phyloP scores from a whole-genome alignment of 2,888 invertebrate species.

The Choreutis nemorana region DNA sequence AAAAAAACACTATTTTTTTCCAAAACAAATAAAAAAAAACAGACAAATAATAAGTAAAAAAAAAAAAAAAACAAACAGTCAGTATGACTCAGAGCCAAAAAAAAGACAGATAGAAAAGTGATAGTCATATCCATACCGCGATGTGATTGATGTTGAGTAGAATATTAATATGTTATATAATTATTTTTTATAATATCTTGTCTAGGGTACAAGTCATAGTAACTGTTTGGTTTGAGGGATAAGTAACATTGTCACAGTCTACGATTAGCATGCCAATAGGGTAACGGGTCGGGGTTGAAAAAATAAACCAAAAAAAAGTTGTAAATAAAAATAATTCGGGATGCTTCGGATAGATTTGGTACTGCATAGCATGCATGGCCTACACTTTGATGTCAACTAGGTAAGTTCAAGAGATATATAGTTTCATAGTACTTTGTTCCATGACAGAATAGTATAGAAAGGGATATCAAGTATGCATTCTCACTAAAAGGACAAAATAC shows the following conservation, averaged over 20 bases:
- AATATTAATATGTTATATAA: slow-evolving; percentile 14
- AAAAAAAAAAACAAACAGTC: slow-evolving; percentile 61
- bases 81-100: slow-evolving; percentile 61
- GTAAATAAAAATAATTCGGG: slow-evolving; percentile 17
- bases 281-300: slow-evolving; percentile 24
- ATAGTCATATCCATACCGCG: slow-evolving; percentile 59
- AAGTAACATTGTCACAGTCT: slow-evolving; percentile 62
- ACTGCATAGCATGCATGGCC: slow-evolving; percentile 46
- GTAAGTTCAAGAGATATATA: no score
- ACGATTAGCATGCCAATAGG: slow-evolving; percentile 56
- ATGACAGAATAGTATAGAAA: slow-evolving; percentile 30
- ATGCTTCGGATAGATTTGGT: slow-evolving; percentile 50
- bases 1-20: slow-evolving; percentile 50
- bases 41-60: slow-evolving; percentile 25
- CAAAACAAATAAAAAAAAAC: slow-evolving; percentile 32
- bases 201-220: slow-evolving; percentile 49
- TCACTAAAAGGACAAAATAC: slow-evolving; percentile 13
- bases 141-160: slow-evolving; percentile 50
- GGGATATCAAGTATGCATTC: slow-evolving; percentile 4
- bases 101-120: slow-evolving; percentile 55
- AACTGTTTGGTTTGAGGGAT: slow-evolving; percentile 61
- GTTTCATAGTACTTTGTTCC: slow-evolving; percentile 31
- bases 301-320: slow-evolving; percentile 18
- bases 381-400: slow-evolving; percentile 32
- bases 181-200: slow-evolving; percentile 15